Evolutionary conservation across 2,888 invertebrate species (phyloP), one percentile per base, ranked within the genome.

Genomic region (Diabrotica balteata): DNA sequence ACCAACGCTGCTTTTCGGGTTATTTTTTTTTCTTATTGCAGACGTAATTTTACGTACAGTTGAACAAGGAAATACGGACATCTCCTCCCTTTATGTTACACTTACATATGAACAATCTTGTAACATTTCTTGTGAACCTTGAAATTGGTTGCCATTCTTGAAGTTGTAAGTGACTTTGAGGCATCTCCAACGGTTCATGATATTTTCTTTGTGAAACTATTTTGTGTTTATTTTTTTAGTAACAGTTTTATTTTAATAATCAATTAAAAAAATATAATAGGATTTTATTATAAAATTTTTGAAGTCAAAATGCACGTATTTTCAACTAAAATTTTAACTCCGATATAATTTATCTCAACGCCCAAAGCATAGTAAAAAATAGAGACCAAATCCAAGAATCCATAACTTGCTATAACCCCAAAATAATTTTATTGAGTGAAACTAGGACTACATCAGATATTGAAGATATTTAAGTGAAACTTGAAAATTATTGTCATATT

Each of bases 41-140:
- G 22, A 57, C 43, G 59, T 66, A 63, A 69, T 66, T 69, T 69
- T 62, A 69, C 69, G 65, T 55, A 50, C 66, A 59, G 69, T 69
- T 69, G 59, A 62, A 47, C 66, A 66, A 51, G 57, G 61, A 69
- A 61, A 68, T 65, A 62, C 61, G 42, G 59, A 64, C 17, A 64
- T 64, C 58, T 64, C 43, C 57, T 63, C 46, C 58, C 58, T 59
- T 58, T 66, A 66, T 62, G 66, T 69, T 69, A 66, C 63, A 59
- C 51, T 59, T 66, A 51, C 59, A 55, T 61, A 55, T 61, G 68
- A 65, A 65, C 61, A 68, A 65, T 62, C 62, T 55, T 50, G 62
- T 66, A 69, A 55, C 59, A 66, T 66, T 59, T 59, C 54, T 62
- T 58, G 53, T 69, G 69, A 69, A 69, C 69, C 69, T 66, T 69